Percentiles rank a stretch among this genome's conserved stretches.
Evolutionary conservation across 2,888 invertebrate species (phyloP).

Genomic region (Eulithis prunata): DNA sequence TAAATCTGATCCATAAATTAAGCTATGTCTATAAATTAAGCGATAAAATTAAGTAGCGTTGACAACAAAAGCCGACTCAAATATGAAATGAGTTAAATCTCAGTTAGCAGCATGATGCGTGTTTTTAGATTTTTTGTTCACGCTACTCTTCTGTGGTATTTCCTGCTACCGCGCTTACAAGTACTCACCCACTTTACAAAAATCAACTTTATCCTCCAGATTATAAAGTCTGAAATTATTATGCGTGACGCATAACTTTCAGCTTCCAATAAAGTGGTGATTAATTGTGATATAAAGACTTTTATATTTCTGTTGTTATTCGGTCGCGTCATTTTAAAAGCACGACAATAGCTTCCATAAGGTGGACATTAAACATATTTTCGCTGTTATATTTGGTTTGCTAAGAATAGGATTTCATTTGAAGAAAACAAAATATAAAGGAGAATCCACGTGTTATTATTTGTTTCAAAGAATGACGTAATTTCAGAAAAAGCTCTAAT

Average conservation of each 20-base stretch:
- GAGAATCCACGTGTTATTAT: background rate
- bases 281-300: slow-evolving; percentile 80
- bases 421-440: slow-evolving; percentile 3
- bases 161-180: slow-evolving; percentile 71
- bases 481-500: background rate
- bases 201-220: slow-evolving; percentile 40
- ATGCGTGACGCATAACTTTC: slow-evolving; percentile 43
- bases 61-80: slow-evolving; percentile 73
- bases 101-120: slow-evolving; percentile 78
- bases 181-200: slow-evolving; percentile 35
- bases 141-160: slow-evolving; percentile 76
- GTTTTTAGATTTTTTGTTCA: slow-evolving; percentile 80
- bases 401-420: slow-evolving; percentile 27
- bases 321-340: slow-evolving; percentile 69
- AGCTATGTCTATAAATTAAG: slow-evolving; percentile 31
- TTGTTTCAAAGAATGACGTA: background rate
- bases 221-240: slow-evolving; percentile 47
- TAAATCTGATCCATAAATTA: slow-evolving; percentile 31
- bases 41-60: slow-evolving; percentile 73
- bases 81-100: slow-evolving; percentile 82
- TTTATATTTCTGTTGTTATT: slow-evolving; percentile 78
- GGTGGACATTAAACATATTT: slow-evolving; percentile 53
- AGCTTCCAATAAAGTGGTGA: slow-evolving; percentile 70
- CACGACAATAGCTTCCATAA: slow-evolving; percentile 62
- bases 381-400: slow-evolving; percentile 43